Evolutionary conservation across 2,888 invertebrate species (phyloP).

Genomic region (Lumbricus terrestris): DNA sequence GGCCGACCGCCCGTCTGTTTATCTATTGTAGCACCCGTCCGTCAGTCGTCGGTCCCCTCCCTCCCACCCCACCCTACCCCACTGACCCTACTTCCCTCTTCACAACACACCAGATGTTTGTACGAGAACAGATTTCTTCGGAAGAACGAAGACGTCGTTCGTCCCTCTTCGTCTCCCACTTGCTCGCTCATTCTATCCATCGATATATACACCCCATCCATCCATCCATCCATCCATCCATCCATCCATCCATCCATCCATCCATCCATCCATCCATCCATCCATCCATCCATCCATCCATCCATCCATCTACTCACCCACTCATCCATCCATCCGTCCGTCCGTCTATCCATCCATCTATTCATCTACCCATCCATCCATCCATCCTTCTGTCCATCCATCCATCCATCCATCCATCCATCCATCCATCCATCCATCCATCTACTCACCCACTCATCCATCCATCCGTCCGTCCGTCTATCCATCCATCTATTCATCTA

Average conservation of each 20-base stretch:
- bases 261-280: background rate
- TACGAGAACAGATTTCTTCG: slow-evolving; percentile 3
- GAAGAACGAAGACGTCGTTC: background rate
- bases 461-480: no score
- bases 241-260: background rate
- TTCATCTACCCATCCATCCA: no score
- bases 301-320: no score
- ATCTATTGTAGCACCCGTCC: background rate
- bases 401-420: no score
- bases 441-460: no score
- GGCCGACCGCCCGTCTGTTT: background rate
- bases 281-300: no score
- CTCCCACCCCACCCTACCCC: background rate
- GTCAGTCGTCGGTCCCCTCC: background rate
- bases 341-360: no score
- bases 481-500: no score
- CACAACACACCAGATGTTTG: background rate
- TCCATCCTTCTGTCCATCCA: no score
- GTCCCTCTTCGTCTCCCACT: background rate
- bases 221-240: background rate
- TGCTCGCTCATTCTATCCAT: background rate
- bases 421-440: no score
- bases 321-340: no score
- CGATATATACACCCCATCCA: background rate
- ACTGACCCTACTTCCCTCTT: background rate